Evolutionary conservation across 2,797 vertebrate genomes (phyloP).

Genomic region (Xenops minutus): DNA sequence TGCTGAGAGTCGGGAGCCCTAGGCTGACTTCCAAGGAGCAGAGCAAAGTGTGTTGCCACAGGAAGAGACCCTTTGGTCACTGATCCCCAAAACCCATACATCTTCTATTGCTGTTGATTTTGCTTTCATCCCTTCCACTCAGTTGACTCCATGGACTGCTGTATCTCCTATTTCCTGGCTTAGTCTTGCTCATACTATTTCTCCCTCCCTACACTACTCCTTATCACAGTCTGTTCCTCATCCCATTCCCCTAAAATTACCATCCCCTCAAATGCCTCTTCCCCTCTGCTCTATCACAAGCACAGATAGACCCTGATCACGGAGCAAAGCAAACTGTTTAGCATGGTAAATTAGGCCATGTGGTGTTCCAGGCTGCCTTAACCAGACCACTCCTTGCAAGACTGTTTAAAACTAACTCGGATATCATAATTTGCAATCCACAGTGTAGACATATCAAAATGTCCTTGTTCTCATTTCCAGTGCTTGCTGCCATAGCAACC

Average conservation of each 20-base stretch:
- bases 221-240: neutral
- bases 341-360: conserved; percentile 20
- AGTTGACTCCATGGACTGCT: neutral
- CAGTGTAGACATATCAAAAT: conserved; percentile 71
- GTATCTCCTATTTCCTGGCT: neutral
- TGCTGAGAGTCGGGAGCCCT: neutral
- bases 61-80: neutral
- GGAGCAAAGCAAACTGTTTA: neutral
- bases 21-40: neutral
- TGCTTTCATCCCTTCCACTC: neutral
- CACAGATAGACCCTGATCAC: neutral
- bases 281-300: neutral
- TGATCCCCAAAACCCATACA: neutral
- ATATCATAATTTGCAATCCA: conserved; percentile 71
- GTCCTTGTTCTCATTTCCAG: conserved; percentile 70
- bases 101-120: neutral
- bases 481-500: conserved; percentile 70
- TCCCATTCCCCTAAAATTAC: neutral
- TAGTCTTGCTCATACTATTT: neutral
- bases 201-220: neutral
- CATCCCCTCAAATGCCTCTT: neutral
- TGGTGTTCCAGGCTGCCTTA: conserved; percentile 41
- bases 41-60: neutral
- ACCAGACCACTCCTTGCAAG: conserved; percentile 60
- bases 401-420: conserved; percentile 65